A percentile compares a stretch with the other conserved stretches of the same genome.
phyloP scores from a whole-genome alignment of 2,113 vertebrate genomes.

The Syrrhaptes paradoxus region DNA sequence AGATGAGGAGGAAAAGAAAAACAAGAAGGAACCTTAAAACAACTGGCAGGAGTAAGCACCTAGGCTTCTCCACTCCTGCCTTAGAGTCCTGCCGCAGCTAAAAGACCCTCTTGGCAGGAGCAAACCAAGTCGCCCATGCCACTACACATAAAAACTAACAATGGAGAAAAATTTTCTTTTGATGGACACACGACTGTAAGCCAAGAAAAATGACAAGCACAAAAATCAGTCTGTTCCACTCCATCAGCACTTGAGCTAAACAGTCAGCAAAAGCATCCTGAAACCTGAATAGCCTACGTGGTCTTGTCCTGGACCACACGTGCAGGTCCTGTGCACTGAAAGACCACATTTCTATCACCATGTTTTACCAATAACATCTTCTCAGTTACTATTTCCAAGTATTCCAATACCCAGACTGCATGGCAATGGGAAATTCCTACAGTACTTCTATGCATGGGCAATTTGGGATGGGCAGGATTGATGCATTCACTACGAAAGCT shows the following conservation, averaged over 20 bases:
- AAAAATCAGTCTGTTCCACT: neutral
- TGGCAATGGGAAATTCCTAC: neutral
- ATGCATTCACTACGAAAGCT: neutral
- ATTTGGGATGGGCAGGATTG: neutral
- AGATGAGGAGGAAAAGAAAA: neutral
- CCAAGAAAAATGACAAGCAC: neutral
- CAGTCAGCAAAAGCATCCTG: neutral
- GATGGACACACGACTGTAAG: neutral
- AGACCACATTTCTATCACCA: neutral
- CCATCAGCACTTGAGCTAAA: neutral
- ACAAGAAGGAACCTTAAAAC: neutral
- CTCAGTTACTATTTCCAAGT: neutral
- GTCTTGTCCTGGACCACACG: neutral
- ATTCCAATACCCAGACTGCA: neutral
- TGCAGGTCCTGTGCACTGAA: neutral
- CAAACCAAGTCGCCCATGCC: neutral
- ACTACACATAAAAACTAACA: neutral
- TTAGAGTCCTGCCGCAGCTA: neutral
- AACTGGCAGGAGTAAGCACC: neutral
- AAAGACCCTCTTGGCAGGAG: neutral
- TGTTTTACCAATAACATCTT: neutral
- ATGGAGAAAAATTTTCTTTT: neutral
- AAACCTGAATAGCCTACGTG: neutral
- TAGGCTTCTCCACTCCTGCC: neutral
- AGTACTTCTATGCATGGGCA: neutral